These are phyloP conservation scores for Lontra canadensis DNA, from an alignment of 2,113 vertebrate species.

Conservation along the genomic window DNA sequence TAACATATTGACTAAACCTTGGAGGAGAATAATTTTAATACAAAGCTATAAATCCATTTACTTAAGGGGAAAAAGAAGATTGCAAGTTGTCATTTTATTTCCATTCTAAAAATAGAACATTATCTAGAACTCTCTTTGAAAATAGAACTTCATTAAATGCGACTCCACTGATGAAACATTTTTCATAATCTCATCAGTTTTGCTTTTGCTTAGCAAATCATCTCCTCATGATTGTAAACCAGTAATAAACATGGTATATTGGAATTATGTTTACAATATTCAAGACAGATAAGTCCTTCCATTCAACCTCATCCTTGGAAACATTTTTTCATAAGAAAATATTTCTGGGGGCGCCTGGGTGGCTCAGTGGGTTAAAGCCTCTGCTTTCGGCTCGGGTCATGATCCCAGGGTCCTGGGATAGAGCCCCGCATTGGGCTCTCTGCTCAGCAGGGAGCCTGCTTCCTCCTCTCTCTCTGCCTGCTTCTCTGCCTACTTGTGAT, in stretches of 20 bases:
- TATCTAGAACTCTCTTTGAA: conserved; percentile 17
- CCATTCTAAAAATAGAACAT: conserved; percentile 25
- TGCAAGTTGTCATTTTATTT: conserved; percentile 28
- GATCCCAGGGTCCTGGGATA: too few species aligned
- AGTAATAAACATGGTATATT: not conserved
- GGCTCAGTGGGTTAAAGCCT: too few species aligned
- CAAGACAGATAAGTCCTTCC: not conserved
- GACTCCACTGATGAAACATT: not conserved
- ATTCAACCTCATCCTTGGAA: not conserved
- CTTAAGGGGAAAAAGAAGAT: not conserved
- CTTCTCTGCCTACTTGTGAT: too few species aligned
- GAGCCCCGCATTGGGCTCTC: too few species aligned
- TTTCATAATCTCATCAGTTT: conserved; percentile 9
- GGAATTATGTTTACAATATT: not conserved
- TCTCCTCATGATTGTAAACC: not conserved
- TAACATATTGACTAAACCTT: not conserved
- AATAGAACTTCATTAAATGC: not conserved
- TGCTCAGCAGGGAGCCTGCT: too few species aligned
- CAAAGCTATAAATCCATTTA: conserved; percentile 3
- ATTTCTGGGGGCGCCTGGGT: not conserved
- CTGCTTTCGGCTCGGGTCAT: too few species aligned
- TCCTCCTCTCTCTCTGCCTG: too few species aligned
- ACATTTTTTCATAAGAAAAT: not conserved
- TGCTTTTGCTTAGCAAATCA: conserved; percentile 14
- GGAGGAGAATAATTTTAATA: not conserved